These are phyloP conservation scores for Ochotona princeps DNA, from an alignment of 2,113 vertebrate genomes.

Conservation along the genomic window DNA sequence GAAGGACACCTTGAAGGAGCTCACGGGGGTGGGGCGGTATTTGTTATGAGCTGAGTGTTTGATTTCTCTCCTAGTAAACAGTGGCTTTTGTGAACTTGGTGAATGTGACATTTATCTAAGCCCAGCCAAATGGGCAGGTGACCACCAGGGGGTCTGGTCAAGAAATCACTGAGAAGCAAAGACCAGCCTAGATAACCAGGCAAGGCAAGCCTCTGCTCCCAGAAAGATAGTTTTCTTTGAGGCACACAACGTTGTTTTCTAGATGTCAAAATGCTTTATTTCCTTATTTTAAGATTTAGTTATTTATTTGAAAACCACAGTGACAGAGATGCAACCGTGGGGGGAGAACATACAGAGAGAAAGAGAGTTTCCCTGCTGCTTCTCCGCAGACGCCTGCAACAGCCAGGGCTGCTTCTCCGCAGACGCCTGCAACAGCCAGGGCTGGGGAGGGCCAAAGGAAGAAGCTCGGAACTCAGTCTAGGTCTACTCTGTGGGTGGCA, in stretches of 20 bases:
- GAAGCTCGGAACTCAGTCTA: too few species aligned
- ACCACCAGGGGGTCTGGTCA: neutral
- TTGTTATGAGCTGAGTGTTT: neutral
- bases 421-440: too few species aligned
- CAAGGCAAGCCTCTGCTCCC: neutral
- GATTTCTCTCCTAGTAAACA: neutral
- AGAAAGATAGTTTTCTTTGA: neutral
- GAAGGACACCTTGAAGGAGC: too few species aligned
- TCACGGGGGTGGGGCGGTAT: too few species aligned
- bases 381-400: too few species aligned
- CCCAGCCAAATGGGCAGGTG: fast-evolving
- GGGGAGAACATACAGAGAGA: too few species aligned
- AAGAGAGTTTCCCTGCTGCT: too few species aligned
- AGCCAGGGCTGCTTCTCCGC: too few species aligned
- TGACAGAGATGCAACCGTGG: too few species aligned
- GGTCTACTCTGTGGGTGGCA: too few species aligned
- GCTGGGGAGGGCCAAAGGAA: too few species aligned
- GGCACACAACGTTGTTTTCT: neutral
- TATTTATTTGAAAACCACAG: too few species aligned
- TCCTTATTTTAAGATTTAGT: neutral
- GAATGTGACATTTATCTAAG: neutral
- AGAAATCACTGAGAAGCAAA: neutral
- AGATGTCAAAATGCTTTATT: neutral
- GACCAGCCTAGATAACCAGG: neutral
- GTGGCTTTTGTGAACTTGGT: neutral